Conservation (phyloP, 2,113 vertebrate genomes). For the Heterotilapia buettikoferi region DNA sequence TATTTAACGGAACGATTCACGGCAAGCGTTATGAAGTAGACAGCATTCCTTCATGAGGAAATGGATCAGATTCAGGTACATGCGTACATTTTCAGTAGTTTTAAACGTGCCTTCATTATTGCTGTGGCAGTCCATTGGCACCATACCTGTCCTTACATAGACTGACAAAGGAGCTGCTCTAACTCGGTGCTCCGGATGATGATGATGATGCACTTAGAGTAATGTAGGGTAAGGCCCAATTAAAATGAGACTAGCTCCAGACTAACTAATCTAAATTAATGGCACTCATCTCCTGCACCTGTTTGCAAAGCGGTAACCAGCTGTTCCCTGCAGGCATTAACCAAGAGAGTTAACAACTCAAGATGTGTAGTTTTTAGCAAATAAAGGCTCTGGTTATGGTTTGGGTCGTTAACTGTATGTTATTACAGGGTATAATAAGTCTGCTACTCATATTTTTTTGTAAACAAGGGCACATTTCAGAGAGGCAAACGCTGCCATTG, state of each 20-base stretch:
- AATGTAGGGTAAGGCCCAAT: constrained; percentile 62
- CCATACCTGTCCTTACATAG: background rate
- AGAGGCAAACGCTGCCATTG: background rate
- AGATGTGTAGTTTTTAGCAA: background rate
- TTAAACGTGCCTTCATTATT: background rate
- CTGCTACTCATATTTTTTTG: background rate
- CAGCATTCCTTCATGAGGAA: background rate
- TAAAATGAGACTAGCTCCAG: constrained; percentile 49
- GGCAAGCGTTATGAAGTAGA: background rate
- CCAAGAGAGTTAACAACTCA: background rate
- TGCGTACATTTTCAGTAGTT: background rate
- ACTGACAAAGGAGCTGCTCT: background rate
- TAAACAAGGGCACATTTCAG: background rate
- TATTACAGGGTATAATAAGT: background rate
- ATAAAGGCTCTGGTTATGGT: background rate
- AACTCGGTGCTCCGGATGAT: background rate
- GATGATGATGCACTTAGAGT: constrained; percentile 31
- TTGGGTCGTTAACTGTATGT: background rate
- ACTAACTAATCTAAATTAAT: constrained; percentile 53
- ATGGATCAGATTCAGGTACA: background rate
- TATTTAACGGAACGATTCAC: background rate
- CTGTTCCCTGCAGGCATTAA: constrained; percentile 7
- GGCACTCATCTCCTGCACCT: constrained; percentile 48
- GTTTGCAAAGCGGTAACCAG: constrained; percentile 46
- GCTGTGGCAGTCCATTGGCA: background rate